A percentile compares a stretch with the other conserved stretches of the same genome.
phyloP scores from a whole-genome alignment of 2,113 vertebrate genomes.

The Gymnorhina tibicen region DNA sequence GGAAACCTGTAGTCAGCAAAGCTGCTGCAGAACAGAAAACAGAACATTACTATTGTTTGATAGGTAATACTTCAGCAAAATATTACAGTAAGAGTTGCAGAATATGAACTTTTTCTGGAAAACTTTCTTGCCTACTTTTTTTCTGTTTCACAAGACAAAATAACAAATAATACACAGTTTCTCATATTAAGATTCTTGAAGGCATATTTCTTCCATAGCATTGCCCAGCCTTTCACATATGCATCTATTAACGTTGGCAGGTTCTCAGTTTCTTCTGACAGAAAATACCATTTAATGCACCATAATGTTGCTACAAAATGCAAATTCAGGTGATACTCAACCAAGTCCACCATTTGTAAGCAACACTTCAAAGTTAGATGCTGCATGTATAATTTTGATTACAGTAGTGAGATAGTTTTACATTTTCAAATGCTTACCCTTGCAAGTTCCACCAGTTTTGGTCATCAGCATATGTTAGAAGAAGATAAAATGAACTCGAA shows the following conservation, averaged over 20 bases:
- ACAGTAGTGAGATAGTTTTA: neutral
- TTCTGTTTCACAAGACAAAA: neutral
- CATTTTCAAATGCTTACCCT: neutral
- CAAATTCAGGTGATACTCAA: neutral
- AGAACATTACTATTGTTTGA: neutral
- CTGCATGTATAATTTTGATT: neutral
- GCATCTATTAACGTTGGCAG: neutral
- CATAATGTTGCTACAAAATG: neutral
- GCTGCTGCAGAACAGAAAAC: neutral
- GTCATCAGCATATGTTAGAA: neutral
- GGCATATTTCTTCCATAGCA: rapidly evolving
- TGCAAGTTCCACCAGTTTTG: neutral
- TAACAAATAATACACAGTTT: neutral
- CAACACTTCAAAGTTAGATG: rapidly evolving
- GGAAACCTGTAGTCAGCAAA: neutral
- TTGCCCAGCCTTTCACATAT: neutral
- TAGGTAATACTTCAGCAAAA: neutral
- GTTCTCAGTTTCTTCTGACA: neutral
- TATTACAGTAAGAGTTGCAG: neutral
- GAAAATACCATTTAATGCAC: neutral
- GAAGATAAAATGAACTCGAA: neutral
- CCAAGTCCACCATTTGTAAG: neutral
- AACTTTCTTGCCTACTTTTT: neutral
- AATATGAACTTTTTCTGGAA: neutral
- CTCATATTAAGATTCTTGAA: neutral